Conservation (phyloP, 2,113 vertebrate species). For the Rhabdomys dilectus region DNA sequence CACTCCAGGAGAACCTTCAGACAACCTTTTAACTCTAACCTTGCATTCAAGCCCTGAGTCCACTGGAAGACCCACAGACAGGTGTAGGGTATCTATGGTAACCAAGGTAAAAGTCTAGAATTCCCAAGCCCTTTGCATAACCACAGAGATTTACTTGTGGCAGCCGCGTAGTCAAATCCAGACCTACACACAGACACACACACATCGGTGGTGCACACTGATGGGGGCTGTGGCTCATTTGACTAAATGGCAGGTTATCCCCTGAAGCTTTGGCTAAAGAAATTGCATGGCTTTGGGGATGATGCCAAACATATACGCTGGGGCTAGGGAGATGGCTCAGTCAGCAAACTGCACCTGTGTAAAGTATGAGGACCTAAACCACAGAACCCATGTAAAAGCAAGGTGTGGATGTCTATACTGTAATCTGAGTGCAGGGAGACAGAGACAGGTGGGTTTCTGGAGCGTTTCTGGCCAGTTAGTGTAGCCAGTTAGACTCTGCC, state of each 20-base stretch:
- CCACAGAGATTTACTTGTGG: neutral
- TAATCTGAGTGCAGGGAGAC: neutral
- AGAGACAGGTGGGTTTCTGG: neutral
- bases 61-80: neutral
- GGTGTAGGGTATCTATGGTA: accelerated
- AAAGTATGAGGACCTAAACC: neutral
- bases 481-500: neutral
- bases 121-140: neutral
- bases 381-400: neutral
- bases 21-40: neutral
- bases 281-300: neutral
- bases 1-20: accelerated
- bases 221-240: neutral
- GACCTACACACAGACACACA: neutral
- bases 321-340: too few relatives aligned
- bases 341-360: neutral
- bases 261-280: neutral
- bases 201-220: too few relatives aligned
- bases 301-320: neutral
- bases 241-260: neutral
- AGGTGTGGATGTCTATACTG: neutral
- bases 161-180: neutral
- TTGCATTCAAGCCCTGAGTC: neutral
- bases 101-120: neutral
- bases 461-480: neutral